phyloP scores from a whole-genome alignment of 2,888 invertebrate genomes.

The Drosophila incognita region DNA sequence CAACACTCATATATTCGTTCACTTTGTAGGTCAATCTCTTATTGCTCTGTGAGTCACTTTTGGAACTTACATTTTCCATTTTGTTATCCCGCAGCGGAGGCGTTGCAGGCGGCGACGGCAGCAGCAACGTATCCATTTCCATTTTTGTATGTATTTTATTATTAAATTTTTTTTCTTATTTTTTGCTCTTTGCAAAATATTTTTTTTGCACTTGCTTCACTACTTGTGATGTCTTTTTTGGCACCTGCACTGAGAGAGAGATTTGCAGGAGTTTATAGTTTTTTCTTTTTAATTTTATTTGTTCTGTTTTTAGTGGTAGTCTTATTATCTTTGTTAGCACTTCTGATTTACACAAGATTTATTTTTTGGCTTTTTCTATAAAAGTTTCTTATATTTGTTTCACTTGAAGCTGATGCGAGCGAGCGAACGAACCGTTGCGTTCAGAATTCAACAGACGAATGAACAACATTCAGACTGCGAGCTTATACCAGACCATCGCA shows the following conservation, averaged over 20 bases:
- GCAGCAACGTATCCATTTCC: conserved; percentile 81
- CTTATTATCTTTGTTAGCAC: conserved; percentile 44
- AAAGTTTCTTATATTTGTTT: conserved; percentile 33
- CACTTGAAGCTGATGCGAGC: conserved; percentile 47
- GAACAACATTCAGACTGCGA: conserved; percentile 77
- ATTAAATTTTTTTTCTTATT: background rate
- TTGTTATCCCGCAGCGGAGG: conserved; percentile 88
- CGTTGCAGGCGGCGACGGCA: conserved; percentile 90
- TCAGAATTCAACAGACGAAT: conserved; percentile 85
- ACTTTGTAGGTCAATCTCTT: conserved; percentile 60
- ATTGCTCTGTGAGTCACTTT: conserved; percentile 49
- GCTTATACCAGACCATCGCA: conserved; percentile 71
- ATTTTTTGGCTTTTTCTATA: conserved; percentile 32
- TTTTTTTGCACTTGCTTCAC: conserved; percentile 43
- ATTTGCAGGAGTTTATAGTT: conserved; percentile 16
- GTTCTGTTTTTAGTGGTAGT: conserved; percentile 28
- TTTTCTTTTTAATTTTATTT: conserved; percentile 29
- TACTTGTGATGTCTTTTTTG: conserved; percentile 29
- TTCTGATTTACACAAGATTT: conserved; percentile 43
- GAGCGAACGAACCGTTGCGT: conserved; percentile 80
- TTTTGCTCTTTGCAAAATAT: conserved; percentile 7
- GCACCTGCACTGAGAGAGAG: conserved; percentile 19
- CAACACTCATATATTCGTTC: conserved; percentile 28
- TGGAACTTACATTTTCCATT: conserved; percentile 83
- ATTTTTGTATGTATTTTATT: conserved; percentile 62